Conservation (phyloP, 2,888 invertebrate genomes). For the Amphipyra tragopoginis region DNA sequence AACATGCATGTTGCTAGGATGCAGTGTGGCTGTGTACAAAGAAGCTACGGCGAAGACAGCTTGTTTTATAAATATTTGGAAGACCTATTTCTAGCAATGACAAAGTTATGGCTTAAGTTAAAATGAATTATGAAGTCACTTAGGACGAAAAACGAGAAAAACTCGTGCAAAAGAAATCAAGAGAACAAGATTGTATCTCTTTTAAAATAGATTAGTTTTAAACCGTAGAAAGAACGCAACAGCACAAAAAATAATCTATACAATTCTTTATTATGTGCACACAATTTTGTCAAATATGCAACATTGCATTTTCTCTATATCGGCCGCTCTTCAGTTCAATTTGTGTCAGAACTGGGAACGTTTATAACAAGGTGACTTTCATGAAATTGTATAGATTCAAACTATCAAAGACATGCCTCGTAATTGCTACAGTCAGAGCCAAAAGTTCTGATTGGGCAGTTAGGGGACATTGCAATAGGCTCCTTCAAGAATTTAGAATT, state of each 20-base stretch:
- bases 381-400: neutral
- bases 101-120: too few species aligned
- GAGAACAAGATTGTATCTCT: neutral
- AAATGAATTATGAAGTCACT: too few species aligned
- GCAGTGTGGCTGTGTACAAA: too few species aligned
- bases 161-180: neutral
- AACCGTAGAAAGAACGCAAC: neutral
- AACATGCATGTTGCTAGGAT: too few species aligned
- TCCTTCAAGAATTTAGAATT: too few species aligned
- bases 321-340: conserved; percentile 8
- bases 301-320: conserved; percentile 24
- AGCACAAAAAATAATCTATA: neutral
- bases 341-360: conserved; percentile 13
- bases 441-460: conserved; percentile 15
- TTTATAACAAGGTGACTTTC: conserved; percentile 1
- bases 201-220: too few species aligned
- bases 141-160: too few species aligned
- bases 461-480: too few species aligned
- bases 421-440: conserved; percentile 10
- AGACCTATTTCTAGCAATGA: too few species aligned
- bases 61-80: too few species aligned
- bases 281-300: conserved; percentile 15
- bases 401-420: conserved; percentile 7
- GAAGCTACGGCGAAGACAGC: too few species aligned
- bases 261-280: conserved; percentile 2